These are phyloP conservation scores for Argyresthia albistria DNA, from an alignment of 2,888 invertebrate genomes.

Conservation along the genomic window DNA sequence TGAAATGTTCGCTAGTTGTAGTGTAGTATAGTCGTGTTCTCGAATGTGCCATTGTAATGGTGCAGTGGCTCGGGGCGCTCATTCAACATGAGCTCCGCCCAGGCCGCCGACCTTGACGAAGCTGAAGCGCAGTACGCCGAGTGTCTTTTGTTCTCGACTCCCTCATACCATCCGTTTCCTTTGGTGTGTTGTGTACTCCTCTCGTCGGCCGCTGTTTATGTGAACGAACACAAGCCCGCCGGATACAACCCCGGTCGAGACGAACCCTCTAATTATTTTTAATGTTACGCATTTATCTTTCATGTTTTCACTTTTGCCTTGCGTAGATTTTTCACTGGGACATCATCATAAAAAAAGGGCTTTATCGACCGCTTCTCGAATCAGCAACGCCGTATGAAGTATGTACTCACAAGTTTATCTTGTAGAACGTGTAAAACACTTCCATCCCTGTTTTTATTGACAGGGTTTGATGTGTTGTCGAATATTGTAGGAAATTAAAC, in stretches of 20 bases:
- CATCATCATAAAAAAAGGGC: neutral
- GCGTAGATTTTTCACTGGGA: neutral
- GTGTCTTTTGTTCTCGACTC: slow-evolving; percentile 24
- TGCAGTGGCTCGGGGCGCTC: neutral
- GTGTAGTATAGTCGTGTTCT: neutral
- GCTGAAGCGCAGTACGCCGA: slow-evolving; percentile 15
- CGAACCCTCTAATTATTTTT: neutral
- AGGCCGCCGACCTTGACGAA: slow-evolving; percentile 11
- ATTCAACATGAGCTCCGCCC: slow-evolving; percentile 1
- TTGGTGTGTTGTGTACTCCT: slow-evolving; percentile 11
- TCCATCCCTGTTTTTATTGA: neutral
- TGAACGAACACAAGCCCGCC: slow-evolving; percentile 12
- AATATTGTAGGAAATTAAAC: slow-evolving; percentile 1
- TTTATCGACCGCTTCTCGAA: too few relatives aligned
- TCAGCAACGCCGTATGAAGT: too few relatives aligned
- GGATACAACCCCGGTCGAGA: slow-evolving; percentile 9
- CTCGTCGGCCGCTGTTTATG: slow-evolving; percentile 8
- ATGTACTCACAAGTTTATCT: too few relatives aligned
- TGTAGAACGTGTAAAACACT: too few relatives aligned
- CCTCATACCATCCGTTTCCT: slow-evolving; percentile 21
- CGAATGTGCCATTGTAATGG: neutral
- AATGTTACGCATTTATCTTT: slow-evolving; percentile 1
- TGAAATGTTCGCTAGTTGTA: too few relatives aligned
- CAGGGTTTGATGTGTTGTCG: neutral
- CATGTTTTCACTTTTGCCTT: neutral